phyloP scores from a whole-genome alignment of 2,797 vertebrate genomes.

The Tachyglossus aculeatus region DNA sequence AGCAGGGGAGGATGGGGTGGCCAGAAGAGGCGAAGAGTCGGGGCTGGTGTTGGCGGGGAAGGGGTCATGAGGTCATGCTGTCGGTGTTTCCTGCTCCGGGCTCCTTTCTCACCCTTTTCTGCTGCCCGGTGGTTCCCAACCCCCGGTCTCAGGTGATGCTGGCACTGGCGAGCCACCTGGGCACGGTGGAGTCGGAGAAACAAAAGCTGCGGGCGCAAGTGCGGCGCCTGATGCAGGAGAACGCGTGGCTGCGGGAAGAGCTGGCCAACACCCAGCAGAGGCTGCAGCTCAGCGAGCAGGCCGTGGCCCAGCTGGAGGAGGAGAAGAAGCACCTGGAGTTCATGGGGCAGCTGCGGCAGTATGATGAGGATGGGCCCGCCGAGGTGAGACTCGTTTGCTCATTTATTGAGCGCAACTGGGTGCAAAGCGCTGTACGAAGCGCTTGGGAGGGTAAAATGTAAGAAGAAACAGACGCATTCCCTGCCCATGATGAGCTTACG shows the following conservation, averaged over 20 bases:
- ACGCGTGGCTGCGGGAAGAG: conserved; percentile 97
- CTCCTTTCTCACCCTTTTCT: not conserved
- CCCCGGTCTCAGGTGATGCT: conserved; percentile 91
- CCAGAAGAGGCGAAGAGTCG: not conserved
- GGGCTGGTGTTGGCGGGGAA: not conserved
- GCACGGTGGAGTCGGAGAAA: conserved; percentile 96
- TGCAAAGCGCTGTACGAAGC: not conserved
- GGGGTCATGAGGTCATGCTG: not conserved
- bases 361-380: conserved; percentile 91
- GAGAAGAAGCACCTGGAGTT: conserved; percentile 99
- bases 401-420: not conserved
- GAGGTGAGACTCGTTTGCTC: conserved; percentile 76
- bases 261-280: conserved; percentile 98
- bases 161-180: conserved; percentile 95
- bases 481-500: conserved; percentile 17
- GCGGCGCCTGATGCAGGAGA: conserved; percentile 94
- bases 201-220: conserved; percentile 98
- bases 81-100: not conserved
- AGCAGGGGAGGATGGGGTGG: not conserved
- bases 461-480: conserved; percentile 21
- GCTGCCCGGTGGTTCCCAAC: not conserved
- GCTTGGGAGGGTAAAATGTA: conserved; percentile 12
- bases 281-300: conserved; percentile 96
- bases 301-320: conserved; percentile 96
- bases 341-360: conserved; percentile 97